Base-by-base conservation (phyloP, 2,797 vertebrate species). In the Gallirallus australis region DNA sequence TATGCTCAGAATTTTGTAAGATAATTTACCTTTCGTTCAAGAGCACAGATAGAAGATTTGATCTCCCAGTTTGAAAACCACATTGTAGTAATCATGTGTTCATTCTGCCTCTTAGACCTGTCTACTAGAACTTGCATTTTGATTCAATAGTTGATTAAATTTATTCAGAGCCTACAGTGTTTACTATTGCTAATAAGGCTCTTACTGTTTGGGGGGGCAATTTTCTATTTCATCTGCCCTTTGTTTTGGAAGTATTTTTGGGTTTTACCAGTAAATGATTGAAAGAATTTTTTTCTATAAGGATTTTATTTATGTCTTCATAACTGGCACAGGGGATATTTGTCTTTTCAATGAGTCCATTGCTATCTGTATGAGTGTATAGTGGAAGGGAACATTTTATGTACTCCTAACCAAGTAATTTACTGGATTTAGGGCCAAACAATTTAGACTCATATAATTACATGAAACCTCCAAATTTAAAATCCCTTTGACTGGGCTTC, bases 111-210 rank as follows among this genome's bases (percentile, higher is more conserved):
- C 19, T 90, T 80, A 21, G 6, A 86, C 11, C 3, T 88, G n/a
- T 68, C 57, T 91, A 8, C 6, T 42, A 7, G 1, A 80, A 80
- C 64, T 61, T 90, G 31, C 40, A 75, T 92, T 92, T 87, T 75
- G 21, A 83, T 87, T 94, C 72, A 87, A 39, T 20, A 82, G 40
- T 50, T 42, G 91, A 17, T 69, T 61, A 92, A 95, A 88, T 76
- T 1, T 82, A 73, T 80, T 40, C 37, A 85, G 11, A 84, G 27
- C 4, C 37, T 35, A 89, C 7, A 50, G 1, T 6, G 33, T 78
- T 89, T 83, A 11, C 4, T 78, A 23, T 60, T 81, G 15, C 10
- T 81, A 53, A 71, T 50, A 80, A 33, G 12, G 4, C 2, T 77
- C 35, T 33, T 78, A 45, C 5, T 53, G 1, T 71, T 81, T 78